A percentile compares a stretch with the other conserved stretches of the same genome.
Evolutionary conservation across 1,140 invertebrate species (phyloP).

Genomic region (Telenomus remus): DNA sequence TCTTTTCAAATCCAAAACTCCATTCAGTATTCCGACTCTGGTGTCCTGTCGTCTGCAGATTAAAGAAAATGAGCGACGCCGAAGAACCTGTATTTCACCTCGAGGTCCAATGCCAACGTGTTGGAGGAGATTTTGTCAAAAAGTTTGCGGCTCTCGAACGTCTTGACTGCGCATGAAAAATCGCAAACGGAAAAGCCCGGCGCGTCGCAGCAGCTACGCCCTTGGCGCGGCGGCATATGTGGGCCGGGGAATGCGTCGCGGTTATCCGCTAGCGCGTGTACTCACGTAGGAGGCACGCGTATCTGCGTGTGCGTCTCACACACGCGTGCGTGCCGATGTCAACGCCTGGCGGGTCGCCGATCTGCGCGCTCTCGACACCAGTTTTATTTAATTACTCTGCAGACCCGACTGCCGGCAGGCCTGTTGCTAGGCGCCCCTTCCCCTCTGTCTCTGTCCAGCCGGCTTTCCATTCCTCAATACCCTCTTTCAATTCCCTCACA

Average conservation of each 20-base stretch:
- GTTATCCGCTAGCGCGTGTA: conserved; percentile 39
- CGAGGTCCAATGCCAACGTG: too few relatives aligned
- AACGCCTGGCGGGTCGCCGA: conserved; percentile 67
- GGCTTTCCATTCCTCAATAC: conserved; percentile 9
- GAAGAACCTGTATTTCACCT: too few relatives aligned
- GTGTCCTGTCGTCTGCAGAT: too few relatives aligned
- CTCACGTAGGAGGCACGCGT: conserved; percentile 24
- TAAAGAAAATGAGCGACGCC: too few relatives aligned
- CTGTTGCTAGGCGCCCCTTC: conserved; percentile 74
- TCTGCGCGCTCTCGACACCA: conserved; percentile 64
- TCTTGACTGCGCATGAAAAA: too few relatives aligned
- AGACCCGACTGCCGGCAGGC: conserved; percentile 68
- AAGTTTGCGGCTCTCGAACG: too few relatives aligned
- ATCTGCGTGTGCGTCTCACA: conserved; percentile 31
- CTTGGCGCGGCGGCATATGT: conserved; percentile 48
- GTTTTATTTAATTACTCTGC: conserved; percentile 74
- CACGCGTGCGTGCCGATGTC: conserved; percentile 56
- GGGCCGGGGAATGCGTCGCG: conserved; percentile 61
- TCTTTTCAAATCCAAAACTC: too few relatives aligned
- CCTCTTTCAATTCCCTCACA: conserved; percentile 1
- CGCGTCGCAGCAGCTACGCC: too few relatives aligned
- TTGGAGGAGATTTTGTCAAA: too few relatives aligned
- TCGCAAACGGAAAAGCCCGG: too few relatives aligned
- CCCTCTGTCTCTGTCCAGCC: conserved; percentile 21
- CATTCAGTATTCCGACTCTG: too few relatives aligned